Percentiles rank a stretch among this genome's conserved stretches.
phyloP scores from a whole-genome alignment of 2,888 invertebrate genomes.

The Amorpha juglandis region DNA sequence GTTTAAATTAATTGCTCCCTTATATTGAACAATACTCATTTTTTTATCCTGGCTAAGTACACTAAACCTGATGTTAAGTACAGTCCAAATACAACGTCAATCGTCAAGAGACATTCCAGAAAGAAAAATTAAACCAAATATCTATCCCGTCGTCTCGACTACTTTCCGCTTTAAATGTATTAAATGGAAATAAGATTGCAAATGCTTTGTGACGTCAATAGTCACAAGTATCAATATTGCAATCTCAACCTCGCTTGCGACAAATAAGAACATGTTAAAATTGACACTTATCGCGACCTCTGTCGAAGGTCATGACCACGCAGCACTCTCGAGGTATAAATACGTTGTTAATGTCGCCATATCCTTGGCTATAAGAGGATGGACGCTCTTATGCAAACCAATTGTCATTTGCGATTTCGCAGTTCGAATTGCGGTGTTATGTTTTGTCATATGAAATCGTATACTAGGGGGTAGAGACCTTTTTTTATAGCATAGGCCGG shows the following conservation, averaged over 20 bases:
- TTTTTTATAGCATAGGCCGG: no score
- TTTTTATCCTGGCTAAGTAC: no score
- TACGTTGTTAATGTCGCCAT: neutral
- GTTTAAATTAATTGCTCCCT: no score
- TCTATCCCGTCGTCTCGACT: no score
- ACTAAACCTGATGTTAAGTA: no score
- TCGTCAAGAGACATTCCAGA: no score
- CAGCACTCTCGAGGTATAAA: neutral
- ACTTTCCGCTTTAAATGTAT: no score
- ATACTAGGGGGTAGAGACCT: no score
- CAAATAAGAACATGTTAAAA: conserved; percentile 39
- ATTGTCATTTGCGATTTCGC: neutral
- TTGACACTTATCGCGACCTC: conserved; percentile 38
- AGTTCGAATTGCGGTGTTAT: neutral
- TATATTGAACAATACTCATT: no score
- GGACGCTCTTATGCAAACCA: neutral
- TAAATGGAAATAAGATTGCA: neutral
- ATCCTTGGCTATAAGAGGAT: conserved; percentile 12
- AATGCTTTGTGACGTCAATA: neutral
- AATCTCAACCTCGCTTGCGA: conserved; percentile 33
- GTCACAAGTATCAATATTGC: conserved; percentile 27
- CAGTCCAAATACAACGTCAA: no score
- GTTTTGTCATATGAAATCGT: no score
- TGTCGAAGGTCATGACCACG: conserved; percentile 40
- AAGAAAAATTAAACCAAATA: no score